These are phyloP conservation scores for Acrossocheilus wenchowensis DNA, from an alignment of 2,797 vertebrate species.

Conservation along the genomic window DNA sequence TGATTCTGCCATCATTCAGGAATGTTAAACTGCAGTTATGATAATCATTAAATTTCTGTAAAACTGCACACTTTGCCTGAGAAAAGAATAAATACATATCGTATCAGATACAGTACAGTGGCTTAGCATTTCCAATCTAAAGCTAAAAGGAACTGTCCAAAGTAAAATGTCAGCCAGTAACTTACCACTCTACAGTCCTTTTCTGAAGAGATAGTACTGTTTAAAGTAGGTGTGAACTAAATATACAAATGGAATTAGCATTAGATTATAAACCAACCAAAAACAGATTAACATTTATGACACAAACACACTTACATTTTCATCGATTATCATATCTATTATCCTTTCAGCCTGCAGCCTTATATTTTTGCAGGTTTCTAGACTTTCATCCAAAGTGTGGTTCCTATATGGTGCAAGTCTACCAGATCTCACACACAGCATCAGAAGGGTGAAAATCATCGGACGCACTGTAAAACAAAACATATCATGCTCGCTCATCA, in stretches of 20 bases:
- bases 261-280: neutral
- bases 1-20: neutral
- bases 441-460: neutral
- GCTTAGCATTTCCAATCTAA: neutral
- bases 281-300: neutral
- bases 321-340: neutral
- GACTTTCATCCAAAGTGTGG: neutral
- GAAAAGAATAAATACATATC: neutral
- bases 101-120: neutral
- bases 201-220: neutral
- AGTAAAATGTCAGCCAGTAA: neutral
- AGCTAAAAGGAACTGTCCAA: neutral
- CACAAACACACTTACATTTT: neutral
- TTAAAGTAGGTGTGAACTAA: neutral
- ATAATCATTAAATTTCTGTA: constrained; percentile 22
- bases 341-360: neutral
- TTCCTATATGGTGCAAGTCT: neutral
- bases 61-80: constrained; percentile 39
- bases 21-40: constrained; percentile 1
- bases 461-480: constrained; percentile 28
- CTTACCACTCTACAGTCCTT: neutral
- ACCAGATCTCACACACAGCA: constrained; percentile 5
- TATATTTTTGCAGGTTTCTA: neutral
- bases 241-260: neutral
- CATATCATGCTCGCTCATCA: neutral